Conservation (phyloP, 2,113 vertebrate genomes). For the Cryptotis parvus region DNA sequence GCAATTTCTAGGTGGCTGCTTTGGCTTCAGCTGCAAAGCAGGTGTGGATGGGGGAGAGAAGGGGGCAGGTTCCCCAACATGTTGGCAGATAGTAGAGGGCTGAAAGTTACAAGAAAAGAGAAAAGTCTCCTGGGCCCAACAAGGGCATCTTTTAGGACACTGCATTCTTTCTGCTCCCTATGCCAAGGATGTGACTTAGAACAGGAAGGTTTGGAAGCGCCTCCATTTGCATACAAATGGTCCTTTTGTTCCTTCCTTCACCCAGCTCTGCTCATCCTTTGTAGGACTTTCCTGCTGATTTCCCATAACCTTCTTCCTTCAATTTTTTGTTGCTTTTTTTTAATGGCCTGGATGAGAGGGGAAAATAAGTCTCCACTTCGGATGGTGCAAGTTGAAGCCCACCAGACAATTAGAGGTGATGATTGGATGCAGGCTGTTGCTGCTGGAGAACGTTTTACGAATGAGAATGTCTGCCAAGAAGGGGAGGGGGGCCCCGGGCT, state of each 20-base stretch:
- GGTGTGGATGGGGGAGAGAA: neutral
- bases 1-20: neutral
- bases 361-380: neutral
- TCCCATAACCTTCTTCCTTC: constrained; percentile 24
- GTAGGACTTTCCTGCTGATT: constrained; percentile 53
- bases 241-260: constrained; percentile 57
- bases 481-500: neutral
- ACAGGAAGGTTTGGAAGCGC: neutral
- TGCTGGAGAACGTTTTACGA: neutral
- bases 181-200: neutral
- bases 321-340: neutral
- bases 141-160: constrained; percentile 28
- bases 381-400: constrained; percentile 40
- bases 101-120: constrained; percentile 21
- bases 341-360: constrained; percentile 1
- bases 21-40: neutral
- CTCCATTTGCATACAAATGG: constrained; percentile 70
- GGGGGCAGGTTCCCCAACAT: neutral
- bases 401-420: neutral
- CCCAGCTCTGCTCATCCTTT: constrained; percentile 69
- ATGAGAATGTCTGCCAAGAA: neutral
- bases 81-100: neutral
- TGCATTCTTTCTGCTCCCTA: neutral
- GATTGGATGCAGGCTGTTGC: neutral
- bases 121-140: neutral